phyloP scores from a whole-genome alignment of 30 jellyfish, hydroid and myxozoan genomes.

The Turritopsis dohrnii region DNA sequence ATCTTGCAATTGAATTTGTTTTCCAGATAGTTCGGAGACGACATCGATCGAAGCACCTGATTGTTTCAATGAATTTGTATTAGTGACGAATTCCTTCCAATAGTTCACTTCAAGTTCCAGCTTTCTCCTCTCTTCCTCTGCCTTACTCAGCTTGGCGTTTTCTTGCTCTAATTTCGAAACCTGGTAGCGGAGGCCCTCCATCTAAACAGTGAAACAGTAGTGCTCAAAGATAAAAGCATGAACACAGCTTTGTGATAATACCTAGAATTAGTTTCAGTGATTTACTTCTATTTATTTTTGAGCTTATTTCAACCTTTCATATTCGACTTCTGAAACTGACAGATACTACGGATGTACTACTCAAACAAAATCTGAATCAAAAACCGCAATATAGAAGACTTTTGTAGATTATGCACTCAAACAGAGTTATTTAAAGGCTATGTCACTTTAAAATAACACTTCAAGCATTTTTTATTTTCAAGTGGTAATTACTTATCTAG shows the following conservation, averaged over 20 bases:
- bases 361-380: not conserved
- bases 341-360: not conserved
- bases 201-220: slow-evolving; percentile 34
- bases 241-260: not conserved
- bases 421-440: not conserved
- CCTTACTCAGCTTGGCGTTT: slow-evolving; percentile 61
- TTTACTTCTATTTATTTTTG: no score
- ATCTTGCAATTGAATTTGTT: slow-evolving; percentile 68
- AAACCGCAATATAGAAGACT: not conserved
- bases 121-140: slow-evolving; percentile 77
- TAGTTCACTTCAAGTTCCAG: slow-evolving; percentile 91
- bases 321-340: no score
- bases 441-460: not conserved
- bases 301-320: no score
- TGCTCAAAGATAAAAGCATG: not conserved
- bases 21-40: slow-evolving; percentile 63
- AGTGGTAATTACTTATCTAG: not conserved
- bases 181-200: slow-evolving; percentile 56
- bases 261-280: not conserved
- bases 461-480: not conserved
- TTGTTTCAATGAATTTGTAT: slow-evolving; percentile 44
- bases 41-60: slow-evolving; percentile 61
- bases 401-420: not conserved
- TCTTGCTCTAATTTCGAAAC: slow-evolving; percentile 62
- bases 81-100: slow-evolving; percentile 99